A percentile compares a stretch with the other conserved stretches of the same genome.
These are phyloP conservation scores for Ostrea edulis DNA, from an alignment of 1,140 invertebrate species.

Conservation along the genomic window DNA sequence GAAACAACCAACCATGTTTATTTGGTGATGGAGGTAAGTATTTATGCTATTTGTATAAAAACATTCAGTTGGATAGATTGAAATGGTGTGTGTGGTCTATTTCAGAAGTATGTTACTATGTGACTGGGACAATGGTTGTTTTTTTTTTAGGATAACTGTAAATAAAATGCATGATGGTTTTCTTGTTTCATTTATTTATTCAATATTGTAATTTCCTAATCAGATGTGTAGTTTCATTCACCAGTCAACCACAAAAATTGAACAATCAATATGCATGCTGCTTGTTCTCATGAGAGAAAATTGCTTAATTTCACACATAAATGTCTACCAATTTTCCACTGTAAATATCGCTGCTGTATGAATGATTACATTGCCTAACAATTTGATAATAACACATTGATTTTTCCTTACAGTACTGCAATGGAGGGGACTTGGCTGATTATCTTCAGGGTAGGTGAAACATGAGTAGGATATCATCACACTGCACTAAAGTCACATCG, in stretches of 20 bases:
- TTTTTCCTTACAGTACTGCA: conserved; percentile 90
- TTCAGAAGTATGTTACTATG: no score
- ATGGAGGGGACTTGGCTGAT: conserved; percentile 98
- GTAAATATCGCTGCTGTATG: not conserved
- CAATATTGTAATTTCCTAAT: no score
- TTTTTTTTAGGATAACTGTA: no score
- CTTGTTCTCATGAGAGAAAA: not conserved
- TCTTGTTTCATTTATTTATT: no score
- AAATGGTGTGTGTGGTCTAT: no score
- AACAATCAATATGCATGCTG: not conserved
- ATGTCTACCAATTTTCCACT: not conserved
- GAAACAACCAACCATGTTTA: conserved; percentile 96
- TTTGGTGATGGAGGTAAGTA: conserved; percentile 94
- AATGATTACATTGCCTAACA: not conserved
- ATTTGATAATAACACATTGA: not conserved
- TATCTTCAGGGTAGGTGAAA: conserved; percentile 90
- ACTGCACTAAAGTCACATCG: no score
- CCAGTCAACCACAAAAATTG: not conserved
- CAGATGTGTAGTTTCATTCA: not conserved
- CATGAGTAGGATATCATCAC: not conserved
- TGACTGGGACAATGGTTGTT: no score
- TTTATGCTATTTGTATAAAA: not conserved
- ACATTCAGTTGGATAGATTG: not conserved
- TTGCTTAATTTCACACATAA: conserved; percentile 22
- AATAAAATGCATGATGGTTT: no score